A percentile compares a stretch with the other conserved stretches of the same genome.
These are phyloP conservation scores for Dendrolimus kikuchii DNA, from an alignment of 1,140 invertebrate species.

Conservation along the genomic window DNA sequence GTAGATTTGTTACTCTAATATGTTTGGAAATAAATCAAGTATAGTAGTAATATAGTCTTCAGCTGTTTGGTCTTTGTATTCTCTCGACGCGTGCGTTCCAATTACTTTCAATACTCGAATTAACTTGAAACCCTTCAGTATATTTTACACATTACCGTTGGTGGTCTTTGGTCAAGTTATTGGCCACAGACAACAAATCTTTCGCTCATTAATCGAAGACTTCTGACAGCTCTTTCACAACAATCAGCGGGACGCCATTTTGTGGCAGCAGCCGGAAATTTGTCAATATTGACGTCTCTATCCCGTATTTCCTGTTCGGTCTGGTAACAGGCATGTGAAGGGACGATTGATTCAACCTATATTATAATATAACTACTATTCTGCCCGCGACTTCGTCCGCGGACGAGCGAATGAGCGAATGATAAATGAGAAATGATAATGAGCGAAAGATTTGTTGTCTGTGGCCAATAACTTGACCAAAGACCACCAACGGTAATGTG, in stretches of 20 bases:
- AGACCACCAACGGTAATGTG: slow-evolving; percentile 16
- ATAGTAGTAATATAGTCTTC: slow-evolving; percentile 9
- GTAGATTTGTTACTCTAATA: too few species aligned
- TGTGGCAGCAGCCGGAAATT: slow-evolving; percentile 33
- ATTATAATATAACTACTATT: too few species aligned
- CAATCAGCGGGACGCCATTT: slow-evolving; percentile 56
- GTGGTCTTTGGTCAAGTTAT: slow-evolving; percentile 31
- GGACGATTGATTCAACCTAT: background rate
- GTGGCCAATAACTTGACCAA: slow-evolving; percentile 29
- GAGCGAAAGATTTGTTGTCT: slow-evolving; percentile 29
- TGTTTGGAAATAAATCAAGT: background rate
- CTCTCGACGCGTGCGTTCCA: slow-evolving; percentile 4
- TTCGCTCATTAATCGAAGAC: slow-evolving; percentile 48
- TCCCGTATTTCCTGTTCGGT: slow-evolving; percentile 37
- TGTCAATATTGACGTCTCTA: slow-evolving; percentile 53
- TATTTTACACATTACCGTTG: slow-evolving; percentile 10
- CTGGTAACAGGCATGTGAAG: slow-evolving; percentile 6
- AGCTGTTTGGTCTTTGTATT: slow-evolving; percentile 19
- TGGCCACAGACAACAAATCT: slow-evolving; percentile 22
- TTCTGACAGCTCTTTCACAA: slow-evolving; percentile 62
- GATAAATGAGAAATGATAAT: too few species aligned
- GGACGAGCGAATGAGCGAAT: too few species aligned
- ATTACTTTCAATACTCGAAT: background rate
- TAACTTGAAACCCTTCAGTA: background rate
- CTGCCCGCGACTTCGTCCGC: too few species aligned